Base-by-base conservation (phyloP, 1,140 invertebrate species). In the Matsumurasca onukii region DNA sequence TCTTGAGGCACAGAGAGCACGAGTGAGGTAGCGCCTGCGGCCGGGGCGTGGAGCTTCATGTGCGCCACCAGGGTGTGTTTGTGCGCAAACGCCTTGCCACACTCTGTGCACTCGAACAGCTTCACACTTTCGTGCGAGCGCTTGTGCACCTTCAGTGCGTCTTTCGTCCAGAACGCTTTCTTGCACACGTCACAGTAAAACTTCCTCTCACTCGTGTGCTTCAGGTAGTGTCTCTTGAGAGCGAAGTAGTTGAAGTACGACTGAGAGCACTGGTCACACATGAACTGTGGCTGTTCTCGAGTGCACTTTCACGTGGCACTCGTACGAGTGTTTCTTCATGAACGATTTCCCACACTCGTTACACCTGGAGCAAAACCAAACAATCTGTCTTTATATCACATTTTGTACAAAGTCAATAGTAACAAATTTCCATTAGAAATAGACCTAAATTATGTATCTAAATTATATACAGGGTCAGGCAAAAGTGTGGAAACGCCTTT, bases 131-230 rank as follows among this genome's bases (percentile, higher is more conserved):
- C 84, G 73, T 89, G 88, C 1, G 85, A 84, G 3, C 85, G 75
- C 77, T 85, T 85, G 75, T 89, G 87, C 59, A 86, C 84, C 64
- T 88, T 85, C n/a, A 91, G 80, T 78, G 80, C 45, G 78, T 79
- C 59, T 79, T 80, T 68, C 78, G 79, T 69, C 48, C 72, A 71
- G 68, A 77, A 79, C 3, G 65, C 59, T 80, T 95, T 93, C 12
- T 86, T 86, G 78, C 93, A 93, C 30, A 91, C 86, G 73, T 88
- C 86, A 78, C 89, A 90, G 0, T 86, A 78, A 75, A 85, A 85
- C 31, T 84, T 80, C 66, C 84, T 82, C 31, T 84, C 85, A 1
- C 86, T 86, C 29, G 84, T 82, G 77, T 89, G 87, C 17, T 80
- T 82, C 69, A 85, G 81, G 77, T 89, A 86, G 0, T 86, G 78